phyloP scores from a whole-genome alignment of 2,113 vertebrate species.

The Poeciliopsis prolifica region DNA sequence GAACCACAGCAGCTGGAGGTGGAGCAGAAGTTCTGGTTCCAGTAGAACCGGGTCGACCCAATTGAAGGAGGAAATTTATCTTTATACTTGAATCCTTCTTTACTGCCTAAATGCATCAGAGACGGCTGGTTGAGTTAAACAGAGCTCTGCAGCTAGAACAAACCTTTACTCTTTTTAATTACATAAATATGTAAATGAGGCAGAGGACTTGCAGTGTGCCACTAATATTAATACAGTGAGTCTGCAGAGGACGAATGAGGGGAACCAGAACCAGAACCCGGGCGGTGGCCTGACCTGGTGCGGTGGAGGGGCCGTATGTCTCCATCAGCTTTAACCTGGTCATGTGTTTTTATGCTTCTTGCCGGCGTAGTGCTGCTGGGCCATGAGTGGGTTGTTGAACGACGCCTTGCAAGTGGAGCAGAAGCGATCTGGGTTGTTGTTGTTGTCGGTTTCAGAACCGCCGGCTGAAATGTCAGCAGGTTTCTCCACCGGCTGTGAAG shows the following conservation, averaged over 20 bases:
- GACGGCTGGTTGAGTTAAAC: background rate
- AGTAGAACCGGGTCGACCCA: too few species aligned
- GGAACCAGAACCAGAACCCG: too few species aligned
- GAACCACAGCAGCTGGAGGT: too few species aligned
- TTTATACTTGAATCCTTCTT: too few species aligned
- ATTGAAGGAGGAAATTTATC: too few species aligned
- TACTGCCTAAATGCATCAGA: background rate
- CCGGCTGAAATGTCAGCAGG: constrained; percentile 4
- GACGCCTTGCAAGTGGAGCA: constrained; percentile 94
- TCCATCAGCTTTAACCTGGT: constrained; percentile 95
- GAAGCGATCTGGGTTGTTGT: constrained; percentile 87
- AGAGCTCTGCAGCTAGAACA: background rate
- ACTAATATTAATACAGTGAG: background rate
- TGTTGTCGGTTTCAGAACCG: constrained; percentile 2
- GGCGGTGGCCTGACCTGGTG: constrained; percentile 66
- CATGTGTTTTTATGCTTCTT: constrained; percentile 97
- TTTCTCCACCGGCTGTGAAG: constrained; percentile 49
- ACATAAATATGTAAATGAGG: background rate
- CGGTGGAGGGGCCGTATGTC: constrained; percentile 86
- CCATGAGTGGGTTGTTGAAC: constrained; percentile 97
- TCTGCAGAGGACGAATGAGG: too few species aligned
- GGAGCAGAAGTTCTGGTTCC: too few species aligned
- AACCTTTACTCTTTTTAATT: background rate
- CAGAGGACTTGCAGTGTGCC: background rate
- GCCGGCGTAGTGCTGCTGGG: constrained; percentile 94